These are phyloP conservation scores for Eupithecia pulchellata DNA, from an alignment of 2,888 invertebrate species.

Conservation along the genomic window DNA sequence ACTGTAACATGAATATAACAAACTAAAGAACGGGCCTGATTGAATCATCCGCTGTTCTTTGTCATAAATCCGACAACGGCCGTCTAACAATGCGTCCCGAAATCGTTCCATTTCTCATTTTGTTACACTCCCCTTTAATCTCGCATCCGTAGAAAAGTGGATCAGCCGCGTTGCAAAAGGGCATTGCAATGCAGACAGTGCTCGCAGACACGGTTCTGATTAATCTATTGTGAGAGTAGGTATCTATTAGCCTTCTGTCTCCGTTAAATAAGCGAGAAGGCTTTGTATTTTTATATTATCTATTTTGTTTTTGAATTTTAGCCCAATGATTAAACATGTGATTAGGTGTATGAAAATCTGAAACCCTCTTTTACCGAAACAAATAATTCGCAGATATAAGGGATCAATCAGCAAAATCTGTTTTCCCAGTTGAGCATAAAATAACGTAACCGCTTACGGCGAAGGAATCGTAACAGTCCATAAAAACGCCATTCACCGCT, in stretches of 20 bases:
- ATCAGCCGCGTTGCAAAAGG: slow-evolving; percentile 80
- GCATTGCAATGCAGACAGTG: slow-evolving; percentile 79
- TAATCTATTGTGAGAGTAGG: slow-evolving; percentile 72
- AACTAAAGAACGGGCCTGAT: slow-evolving; percentile 83
- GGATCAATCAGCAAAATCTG: slow-evolving; percentile 21
- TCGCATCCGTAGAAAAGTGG: slow-evolving; percentile 84
- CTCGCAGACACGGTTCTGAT: slow-evolving; percentile 71
- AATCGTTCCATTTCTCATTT: slow-evolving; percentile 86
- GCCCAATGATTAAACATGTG: neutral
- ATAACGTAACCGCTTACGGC: slow-evolving; percentile 41
- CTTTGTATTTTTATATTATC: slow-evolving; percentile 11
- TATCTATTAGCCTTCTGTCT: slow-evolving; percentile 53
- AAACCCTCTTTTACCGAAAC: neutral
- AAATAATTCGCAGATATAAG: neutral
- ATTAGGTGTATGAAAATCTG: neutral
- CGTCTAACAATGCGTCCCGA: slow-evolving; percentile 83
- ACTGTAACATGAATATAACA: slow-evolving; percentile 82
- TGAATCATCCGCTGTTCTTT: slow-evolving; percentile 85
- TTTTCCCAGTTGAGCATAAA: slow-evolving; percentile 35
- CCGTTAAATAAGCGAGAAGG: slow-evolving; percentile 48
- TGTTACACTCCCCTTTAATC: slow-evolving; percentile 85
- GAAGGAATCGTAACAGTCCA: slow-evolving; percentile 42
- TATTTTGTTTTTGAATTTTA: neutral
- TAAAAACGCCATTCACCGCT: slow-evolving; percentile 44
- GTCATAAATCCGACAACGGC: slow-evolving; percentile 84